Conservation (phyloP, 2,797 vertebrate genomes). For the Uromys caudimaculatus region DNA sequence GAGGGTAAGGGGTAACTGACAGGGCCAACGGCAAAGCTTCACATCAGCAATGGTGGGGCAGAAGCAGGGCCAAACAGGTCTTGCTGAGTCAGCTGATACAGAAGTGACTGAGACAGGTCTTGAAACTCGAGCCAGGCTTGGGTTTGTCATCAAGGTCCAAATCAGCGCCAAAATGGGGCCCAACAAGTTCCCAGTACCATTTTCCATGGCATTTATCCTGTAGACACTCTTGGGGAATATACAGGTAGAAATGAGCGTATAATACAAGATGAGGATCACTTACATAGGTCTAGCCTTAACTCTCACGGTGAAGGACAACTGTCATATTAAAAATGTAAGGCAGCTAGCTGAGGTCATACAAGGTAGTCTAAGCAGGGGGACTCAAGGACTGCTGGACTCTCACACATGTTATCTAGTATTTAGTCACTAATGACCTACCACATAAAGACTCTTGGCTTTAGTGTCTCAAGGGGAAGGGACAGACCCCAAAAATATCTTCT, state of each 20-base stretch:
- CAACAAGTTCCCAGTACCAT: background rate
- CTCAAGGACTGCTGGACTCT: background rate
- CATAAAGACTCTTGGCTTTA: background rate
- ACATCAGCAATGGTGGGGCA: no score
- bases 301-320: background rate
- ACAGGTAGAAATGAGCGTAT: background rate
- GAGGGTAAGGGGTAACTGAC: no score
- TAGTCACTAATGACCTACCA: background rate
- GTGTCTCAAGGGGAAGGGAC: conserved; percentile 24
- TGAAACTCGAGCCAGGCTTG: no score
- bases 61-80: no score
- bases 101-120: no score
- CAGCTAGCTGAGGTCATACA: background rate
- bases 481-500: conserved; percentile 3
- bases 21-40: no score
- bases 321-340: background rate
- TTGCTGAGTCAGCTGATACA: no score
- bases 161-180: no score
- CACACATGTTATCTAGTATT: background rate
- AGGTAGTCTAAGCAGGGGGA: no score
- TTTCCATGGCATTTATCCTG: background rate
- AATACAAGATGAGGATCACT: background rate
- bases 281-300: background rate
- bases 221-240: background rate
- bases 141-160: no score